Percentiles rank a stretch among this genome's conserved stretches.
These are phyloP conservation scores for Chionis minor DNA, from an alignment of 2,113 vertebrate species.

Conservation along the genomic window DNA sequence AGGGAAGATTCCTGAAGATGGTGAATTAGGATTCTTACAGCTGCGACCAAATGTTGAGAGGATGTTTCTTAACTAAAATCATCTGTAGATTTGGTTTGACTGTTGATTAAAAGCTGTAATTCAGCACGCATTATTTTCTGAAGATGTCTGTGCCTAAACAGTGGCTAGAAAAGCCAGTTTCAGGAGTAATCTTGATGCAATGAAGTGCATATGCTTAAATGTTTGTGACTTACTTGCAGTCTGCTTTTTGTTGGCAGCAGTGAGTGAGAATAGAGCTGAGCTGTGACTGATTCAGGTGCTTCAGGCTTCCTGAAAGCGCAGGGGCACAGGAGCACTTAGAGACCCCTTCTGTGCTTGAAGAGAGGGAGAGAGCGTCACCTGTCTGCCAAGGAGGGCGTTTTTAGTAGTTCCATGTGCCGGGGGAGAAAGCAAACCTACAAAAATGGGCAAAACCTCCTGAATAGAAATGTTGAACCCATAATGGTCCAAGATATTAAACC, in stretches of 20 bases:
- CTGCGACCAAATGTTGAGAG: background rate
- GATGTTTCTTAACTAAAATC: background rate
- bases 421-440: background rate
- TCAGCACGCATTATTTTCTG: background rate
- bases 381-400: background rate
- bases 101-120: background rate
- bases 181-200: background rate
- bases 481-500: background rate
- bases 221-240: background rate
- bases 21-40: background rate
- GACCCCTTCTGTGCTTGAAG: background rate
- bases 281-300: background rate
- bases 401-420: background rate
- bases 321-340: background rate
- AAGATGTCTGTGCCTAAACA: background rate
- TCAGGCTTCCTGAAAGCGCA: background rate
- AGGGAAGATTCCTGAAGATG: background rate
- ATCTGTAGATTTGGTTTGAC: background rate
- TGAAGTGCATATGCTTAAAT: background rate
- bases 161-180: background rate
- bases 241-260: background rate
- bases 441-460: background rate
- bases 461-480: background rate
- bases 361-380: background rate
- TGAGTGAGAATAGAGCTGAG: background rate